Evolutionary conservation across 2,888 invertebrate genomes (phyloP), one percentile per base, ranked within the genome.

Genomic region (Mimumesa dahlbomi): DNA sequence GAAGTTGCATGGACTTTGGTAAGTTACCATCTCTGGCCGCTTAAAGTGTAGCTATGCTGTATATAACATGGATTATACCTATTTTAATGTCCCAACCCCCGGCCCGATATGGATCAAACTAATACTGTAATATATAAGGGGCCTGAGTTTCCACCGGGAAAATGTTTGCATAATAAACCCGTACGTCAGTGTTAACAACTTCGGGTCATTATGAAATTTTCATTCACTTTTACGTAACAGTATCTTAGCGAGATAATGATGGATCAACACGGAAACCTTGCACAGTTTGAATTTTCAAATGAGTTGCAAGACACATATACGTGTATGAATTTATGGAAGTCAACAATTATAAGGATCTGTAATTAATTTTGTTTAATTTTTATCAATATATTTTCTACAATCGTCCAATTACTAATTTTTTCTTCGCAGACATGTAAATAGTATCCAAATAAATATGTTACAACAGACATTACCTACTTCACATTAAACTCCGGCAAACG

Each of bases 1-100:
- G 53, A 73, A 77, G 65, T 77, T 77, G 67, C 77, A 58, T 57
- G 48, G 65, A 67, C 70, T 70, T 71, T 19, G 65, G 46, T 50
- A 70, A 75, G 65, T 73, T 58, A 54, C 65, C 59, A 65, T 63
- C 65, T 57, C 43, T 31, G 29, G 38, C 49, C 48, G 36, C 54
- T 72, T 58, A 66, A 65, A 36, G 43, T 42, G 49, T 19, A 21
- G 36, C 19, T 56, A 9, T 29, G 43, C 58, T 57, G 40, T 45
- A 49, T 54, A 57, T 48, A 56, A 56, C 48, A 45, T 18, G 46
- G 66, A 69, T 73, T 73, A 75, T 63, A 61, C 42, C 42, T 59
- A 57, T 73, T 65, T 59, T 59, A 61, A 63, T 34, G 50, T 34
- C 34, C 42, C 43, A 31, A 68, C n/a, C n/a, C n/a, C n/a, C n/a